phyloP scores from a whole-genome alignment of 2,113 vertebrate genomes.

The Anguilla japonica region DNA sequence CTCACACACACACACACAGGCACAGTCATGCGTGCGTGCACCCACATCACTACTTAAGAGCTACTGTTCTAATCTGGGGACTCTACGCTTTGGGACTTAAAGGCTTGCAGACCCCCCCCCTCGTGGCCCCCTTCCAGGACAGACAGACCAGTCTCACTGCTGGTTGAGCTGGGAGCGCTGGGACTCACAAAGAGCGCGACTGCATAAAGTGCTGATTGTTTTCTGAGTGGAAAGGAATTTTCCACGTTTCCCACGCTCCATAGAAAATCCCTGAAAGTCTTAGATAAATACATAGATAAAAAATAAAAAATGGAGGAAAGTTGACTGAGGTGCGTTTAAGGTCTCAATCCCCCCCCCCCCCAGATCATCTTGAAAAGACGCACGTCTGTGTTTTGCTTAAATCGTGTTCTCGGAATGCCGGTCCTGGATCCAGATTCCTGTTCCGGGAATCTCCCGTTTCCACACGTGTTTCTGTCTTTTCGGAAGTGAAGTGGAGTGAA shows the following conservation, averaged over 20 bases:
- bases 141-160: not conserved
- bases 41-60: not conserved
- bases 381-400: too few species aligned
- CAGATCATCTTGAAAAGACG: too few species aligned
- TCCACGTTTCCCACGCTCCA: not conserved
- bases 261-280: not conserved
- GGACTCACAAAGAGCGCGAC: constrained; percentile 15
- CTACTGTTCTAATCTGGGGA: constrained; percentile 28
- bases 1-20: not conserved
- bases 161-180: not conserved
- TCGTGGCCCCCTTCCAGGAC: not conserved
- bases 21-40: not conserved
- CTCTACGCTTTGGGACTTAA: not conserved
- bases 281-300: not conserved
- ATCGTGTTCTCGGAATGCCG: too few species aligned
- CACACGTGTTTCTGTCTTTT: not conserved
- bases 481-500: not conserved
- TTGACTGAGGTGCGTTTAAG: too few species aligned
- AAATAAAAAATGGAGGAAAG: too few species aligned
- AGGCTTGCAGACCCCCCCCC: constrained; percentile 14
- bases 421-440: too few species aligned
- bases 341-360: too few species aligned
- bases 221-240: constrained; percentile 29
- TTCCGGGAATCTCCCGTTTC: too few species aligned
- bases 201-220: constrained; percentile 33